phyloP scores from a whole-genome alignment of 2,113 vertebrate genomes.

The Nerophis ophidion region DNA sequence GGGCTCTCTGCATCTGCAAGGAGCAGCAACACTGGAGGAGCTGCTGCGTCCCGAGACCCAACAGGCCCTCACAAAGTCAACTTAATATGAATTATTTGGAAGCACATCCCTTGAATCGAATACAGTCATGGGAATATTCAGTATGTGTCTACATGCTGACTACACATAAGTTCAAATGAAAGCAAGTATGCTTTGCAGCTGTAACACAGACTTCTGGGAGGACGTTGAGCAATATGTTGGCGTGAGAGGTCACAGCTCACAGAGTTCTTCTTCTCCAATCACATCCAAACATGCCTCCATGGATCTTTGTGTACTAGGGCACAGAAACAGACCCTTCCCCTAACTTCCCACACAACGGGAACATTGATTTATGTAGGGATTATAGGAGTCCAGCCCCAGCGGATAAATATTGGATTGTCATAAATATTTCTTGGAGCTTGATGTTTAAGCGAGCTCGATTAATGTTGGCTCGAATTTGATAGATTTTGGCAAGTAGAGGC shows the following conservation, averaged over 20 bases:
- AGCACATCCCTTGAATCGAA: no score
- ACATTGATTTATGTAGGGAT: background rate
- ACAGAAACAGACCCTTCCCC: background rate
- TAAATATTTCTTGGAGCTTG: background rate
- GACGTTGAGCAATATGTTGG: background rate
- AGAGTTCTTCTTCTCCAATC: background rate
- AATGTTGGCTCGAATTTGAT: background rate
- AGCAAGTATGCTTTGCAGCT: no score
- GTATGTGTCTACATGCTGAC: no score
- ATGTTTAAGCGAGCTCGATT: background rate
- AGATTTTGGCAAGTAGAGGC: background rate
- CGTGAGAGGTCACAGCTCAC: background rate
- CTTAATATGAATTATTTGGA: conserved; percentile 7
- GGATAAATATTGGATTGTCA: background rate
- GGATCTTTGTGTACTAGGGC: background rate
- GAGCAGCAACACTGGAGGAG: conserved; percentile 68
- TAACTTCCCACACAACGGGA: background rate
- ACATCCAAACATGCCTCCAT: background rate
- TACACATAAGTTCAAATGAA: no score
- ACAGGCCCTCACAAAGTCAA: conserved; percentile 54
- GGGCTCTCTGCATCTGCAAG: conserved; percentile 63
- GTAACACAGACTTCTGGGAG: background rate
- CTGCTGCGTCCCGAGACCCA: conserved; percentile 69
- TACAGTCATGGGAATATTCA: no score
- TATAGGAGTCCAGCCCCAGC: background rate